Evolutionary conservation across 2,888 invertebrate genomes (phyloP).

Genomic region (Dolichopus griseipennis): DNA sequence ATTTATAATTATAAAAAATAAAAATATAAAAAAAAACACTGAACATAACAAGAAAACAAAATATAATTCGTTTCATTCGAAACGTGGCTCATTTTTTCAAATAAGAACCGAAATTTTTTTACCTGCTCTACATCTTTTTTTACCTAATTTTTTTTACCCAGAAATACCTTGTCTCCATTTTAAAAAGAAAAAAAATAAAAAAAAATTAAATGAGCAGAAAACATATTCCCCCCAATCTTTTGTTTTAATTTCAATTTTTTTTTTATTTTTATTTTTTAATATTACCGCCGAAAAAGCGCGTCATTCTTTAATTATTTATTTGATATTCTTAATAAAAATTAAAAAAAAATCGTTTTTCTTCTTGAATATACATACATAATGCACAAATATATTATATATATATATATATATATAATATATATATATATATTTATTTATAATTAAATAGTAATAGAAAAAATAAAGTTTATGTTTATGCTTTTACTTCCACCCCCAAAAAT

Average conservation of each 20-base stretch:
- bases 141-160: too few relatives aligned
- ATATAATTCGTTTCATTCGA: too few relatives aligned
- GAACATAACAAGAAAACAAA: too few relatives aligned
- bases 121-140: too few relatives aligned
- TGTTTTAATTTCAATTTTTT: neutral
- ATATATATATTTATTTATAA: neutral
- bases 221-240: neutral
- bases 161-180: neutral
- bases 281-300: conserved; percentile 1
- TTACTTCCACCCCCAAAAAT: neutral
- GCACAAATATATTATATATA: too few relatives aligned
- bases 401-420: too few relatives aligned
- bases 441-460: neutral
- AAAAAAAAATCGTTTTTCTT: neutral
- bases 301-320: conserved; percentile 6
- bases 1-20: too few relatives aligned
- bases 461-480: neutral
- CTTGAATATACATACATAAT: neutral
- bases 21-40: too few relatives aligned
- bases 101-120: too few relatives aligned
- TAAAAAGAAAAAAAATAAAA: neutral
- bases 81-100: too few relatives aligned
- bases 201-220: too few relatives aligned
- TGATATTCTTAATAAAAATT: neutral
- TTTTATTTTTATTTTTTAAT: neutral